Conservation (phyloP, 2,113 vertebrate genomes). For the Corythaixoides concolor region DNA sequence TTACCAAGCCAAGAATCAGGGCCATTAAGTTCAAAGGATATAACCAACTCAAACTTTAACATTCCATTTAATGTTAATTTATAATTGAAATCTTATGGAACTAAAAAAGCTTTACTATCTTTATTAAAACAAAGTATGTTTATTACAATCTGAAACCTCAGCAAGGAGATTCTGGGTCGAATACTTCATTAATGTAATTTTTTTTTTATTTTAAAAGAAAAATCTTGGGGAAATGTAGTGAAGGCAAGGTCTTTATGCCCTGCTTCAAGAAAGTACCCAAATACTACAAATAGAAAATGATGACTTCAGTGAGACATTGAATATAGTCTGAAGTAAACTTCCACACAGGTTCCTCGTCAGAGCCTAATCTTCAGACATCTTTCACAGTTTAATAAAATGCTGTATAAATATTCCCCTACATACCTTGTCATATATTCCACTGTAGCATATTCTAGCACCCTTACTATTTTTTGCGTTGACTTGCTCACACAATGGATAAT, state of each 20-base stretch:
- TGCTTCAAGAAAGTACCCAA: background rate
- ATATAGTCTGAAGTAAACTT: background rate
- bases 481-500: background rate
- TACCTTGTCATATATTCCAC: background rate
- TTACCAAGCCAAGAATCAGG: background rate
- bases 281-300: background rate
- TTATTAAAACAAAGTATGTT: background rate
- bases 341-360: background rate
- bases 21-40: slow-evolving; percentile 28
- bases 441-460: background rate
- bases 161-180: background rate
- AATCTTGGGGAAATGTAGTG: background rate
- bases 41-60: slow-evolving; percentile 8
- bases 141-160: background rate
- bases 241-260: background rate
- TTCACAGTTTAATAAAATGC: background rate
- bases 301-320: background rate
- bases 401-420: background rate
- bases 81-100: background rate
- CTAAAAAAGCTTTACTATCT: slow-evolving; percentile 27
- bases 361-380: background rate
- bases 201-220: slow-evolving; percentile 11
- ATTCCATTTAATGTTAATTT: slow-evolving; percentile 34
- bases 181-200: background rate
- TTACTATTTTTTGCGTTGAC: background rate